Evolutionary conservation across 2,888 invertebrate species (phyloP), one percentile per base, ranked within the genome.

Genomic region (Mamestra brassicae): DNA sequence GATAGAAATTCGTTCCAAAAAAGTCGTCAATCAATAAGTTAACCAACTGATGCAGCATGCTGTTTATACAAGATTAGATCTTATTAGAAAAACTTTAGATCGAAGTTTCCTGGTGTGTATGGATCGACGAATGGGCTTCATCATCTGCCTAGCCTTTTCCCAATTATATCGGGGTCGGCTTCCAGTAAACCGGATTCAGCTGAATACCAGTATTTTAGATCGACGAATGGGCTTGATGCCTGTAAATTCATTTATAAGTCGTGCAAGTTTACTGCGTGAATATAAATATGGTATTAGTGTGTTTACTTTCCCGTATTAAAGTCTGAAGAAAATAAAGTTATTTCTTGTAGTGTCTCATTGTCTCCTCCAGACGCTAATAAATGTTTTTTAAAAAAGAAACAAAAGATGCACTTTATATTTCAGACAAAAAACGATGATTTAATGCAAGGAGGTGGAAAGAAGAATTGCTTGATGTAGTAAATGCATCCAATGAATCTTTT

Each of bases 371-470:
- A 61, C 38, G 60, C 42, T 38, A 38, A 47, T 38, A 64, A 76
- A 45, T 15, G n/a, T 17, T 8, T 52, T 58, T 76, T 63, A 36
- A 60, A 66, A 42, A 76, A 36, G 10, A 66, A 60, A 67, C 47
- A n/a, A 77, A 47, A 47, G 11, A 13, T 54, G 47, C 60, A 66
- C 67, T 52, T 47, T 47, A 54, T 47, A 60, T 47, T 34, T 36
- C 57, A 74, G 57, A 74, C 74, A 65, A 54, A 75, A 58, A 52
- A n/a, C 2, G 3, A 58, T 38, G 13, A 60, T 6, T 50, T 36
- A n/a, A 52, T 34, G 42, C 6, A 76, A 50, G 11, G 52, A 76
- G 65, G 11, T 74, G 42, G 50, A 64, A 34, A 26, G 55, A 74
- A 42, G 1, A 50, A 57, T n/a, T 42, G 8, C n/a, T 47, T 8